phyloP scores from a whole-genome alignment of 1,140 invertebrate genomes.

The Carposina sasakii region DNA sequence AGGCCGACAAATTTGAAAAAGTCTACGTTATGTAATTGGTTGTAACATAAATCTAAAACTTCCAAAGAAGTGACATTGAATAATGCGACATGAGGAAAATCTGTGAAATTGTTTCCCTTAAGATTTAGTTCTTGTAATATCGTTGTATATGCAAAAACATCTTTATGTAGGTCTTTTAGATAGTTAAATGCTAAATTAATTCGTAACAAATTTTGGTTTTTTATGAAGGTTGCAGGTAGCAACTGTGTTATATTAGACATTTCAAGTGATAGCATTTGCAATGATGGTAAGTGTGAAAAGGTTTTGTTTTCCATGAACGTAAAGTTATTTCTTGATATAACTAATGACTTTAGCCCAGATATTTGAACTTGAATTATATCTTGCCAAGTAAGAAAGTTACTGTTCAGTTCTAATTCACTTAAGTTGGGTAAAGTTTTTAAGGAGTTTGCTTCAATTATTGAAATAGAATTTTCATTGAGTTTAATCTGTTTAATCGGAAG shows the following conservation, averaged over 20 bases:
- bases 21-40: slow-evolving; percentile 82
- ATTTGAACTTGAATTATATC: slow-evolving; percentile 57
- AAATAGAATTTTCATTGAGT: slow-evolving; percentile 74
- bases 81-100: slow-evolving; percentile 85
- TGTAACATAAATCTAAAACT: slow-evolving; percentile 80
- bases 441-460: slow-evolving; percentile 73
- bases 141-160: slow-evolving; percentile 79
- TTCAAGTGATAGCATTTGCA: slow-evolving; percentile 82
- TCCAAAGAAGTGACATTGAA: slow-evolving; percentile 82
- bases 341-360: slow-evolving; percentile 74
- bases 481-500: slow-evolving; percentile 75
- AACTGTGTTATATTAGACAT: slow-evolving; percentile 78
- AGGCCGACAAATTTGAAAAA: slow-evolving; percentile 83
- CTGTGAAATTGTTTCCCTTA: slow-evolving; percentile 80
- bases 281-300: slow-evolving; percentile 81
- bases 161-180: slow-evolving; percentile 76
- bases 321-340: slow-evolving; percentile 85
- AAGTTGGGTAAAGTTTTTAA: slow-evolving; percentile 74
- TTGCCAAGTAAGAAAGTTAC: slow-evolving; percentile 73
- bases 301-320: slow-evolving; percentile 78
- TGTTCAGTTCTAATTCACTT: slow-evolving; percentile 75
- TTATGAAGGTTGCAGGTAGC: slow-evolving; percentile 79
- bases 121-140: slow-evolving; percentile 83
- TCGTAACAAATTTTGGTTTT: slow-evolving; percentile 81
- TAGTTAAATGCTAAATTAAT: slow-evolving; percentile 83